Evolutionary conservation across 2,113 vertebrate genomes (phyloP).

Genomic region (Lipotes vexillifer): DNA sequence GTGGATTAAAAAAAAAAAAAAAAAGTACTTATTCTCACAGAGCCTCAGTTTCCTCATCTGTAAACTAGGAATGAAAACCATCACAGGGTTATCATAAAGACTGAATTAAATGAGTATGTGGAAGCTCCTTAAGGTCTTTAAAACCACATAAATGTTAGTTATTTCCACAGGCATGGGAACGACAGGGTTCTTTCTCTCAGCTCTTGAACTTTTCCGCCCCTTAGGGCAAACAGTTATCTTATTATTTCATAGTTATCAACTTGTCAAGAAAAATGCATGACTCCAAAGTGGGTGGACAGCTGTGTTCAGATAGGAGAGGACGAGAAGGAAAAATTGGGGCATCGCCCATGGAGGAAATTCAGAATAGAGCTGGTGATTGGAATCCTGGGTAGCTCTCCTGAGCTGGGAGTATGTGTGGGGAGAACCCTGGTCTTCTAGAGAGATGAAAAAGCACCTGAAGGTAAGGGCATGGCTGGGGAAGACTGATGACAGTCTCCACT

Average conservation of each 20-base stretch:
- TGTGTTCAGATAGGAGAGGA: background rate
- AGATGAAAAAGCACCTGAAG: background rate
- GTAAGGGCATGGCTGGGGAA: background rate
- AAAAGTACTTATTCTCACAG: background rate
- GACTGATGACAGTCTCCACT: background rate
- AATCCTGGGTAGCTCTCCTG: background rate
- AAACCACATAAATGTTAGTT: background rate
- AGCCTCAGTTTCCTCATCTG: background rate
- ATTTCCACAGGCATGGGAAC: background rate
- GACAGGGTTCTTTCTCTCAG: background rate
- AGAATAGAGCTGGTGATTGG: background rate
- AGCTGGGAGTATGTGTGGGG: fast-evolving
- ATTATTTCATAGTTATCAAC: background rate
- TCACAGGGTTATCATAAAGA: fast-evolving
- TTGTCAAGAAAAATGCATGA: background rate
- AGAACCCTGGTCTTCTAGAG: background rate
- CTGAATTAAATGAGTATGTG: background rate
- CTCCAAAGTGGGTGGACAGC: background rate
- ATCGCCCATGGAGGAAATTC: background rate
- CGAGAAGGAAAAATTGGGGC: background rate
- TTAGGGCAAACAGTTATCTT: background rate
- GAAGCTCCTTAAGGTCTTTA: background rate
- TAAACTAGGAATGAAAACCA: background rate
- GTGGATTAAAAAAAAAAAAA: background rate
- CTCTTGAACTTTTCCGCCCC: background rate